phyloP scores from a whole-genome alignment of 2,888 invertebrate genomes.

The Halocaridina rubra region DNA sequence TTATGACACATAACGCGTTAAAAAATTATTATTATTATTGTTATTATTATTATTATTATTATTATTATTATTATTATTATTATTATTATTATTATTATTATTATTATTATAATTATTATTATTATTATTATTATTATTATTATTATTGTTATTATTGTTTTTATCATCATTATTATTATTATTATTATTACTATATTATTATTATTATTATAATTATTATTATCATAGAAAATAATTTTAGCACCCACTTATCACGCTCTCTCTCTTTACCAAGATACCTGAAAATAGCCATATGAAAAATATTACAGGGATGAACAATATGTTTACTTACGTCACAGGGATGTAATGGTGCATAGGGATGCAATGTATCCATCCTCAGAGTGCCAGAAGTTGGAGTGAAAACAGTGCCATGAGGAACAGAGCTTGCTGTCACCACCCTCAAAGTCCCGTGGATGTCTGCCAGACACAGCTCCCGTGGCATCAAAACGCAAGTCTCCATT shows the following conservation, averaged over 20 bases:
- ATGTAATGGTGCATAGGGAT: neutral
- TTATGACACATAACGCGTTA: no score
- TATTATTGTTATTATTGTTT: neutral
- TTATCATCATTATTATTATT: no score
- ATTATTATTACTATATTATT: no score
- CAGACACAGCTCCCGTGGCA: constrained; percentile 32
- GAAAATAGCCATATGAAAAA: neutral
- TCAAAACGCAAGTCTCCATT: constrained; percentile 38
- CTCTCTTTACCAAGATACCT: neutral
- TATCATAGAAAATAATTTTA: neutral
- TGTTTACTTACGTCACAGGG: constrained; percentile 28
- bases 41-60: no score
- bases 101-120: neutral
- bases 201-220: neutral
- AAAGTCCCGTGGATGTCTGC: neutral
- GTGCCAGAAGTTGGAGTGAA: constrained; percentile 36
- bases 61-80: neutral
- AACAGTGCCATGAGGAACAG: constrained; percentile 5
- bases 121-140: neutral
- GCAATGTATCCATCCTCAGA: constrained; percentile 21
- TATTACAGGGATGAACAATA: no score
- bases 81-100: neutral
- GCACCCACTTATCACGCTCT: no score
- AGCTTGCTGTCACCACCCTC: constrained; percentile 10
- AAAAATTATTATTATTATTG: no score